phyloP scores from a whole-genome alignment of 2,113 vertebrate genomes.

The Passerina amoena region DNA sequence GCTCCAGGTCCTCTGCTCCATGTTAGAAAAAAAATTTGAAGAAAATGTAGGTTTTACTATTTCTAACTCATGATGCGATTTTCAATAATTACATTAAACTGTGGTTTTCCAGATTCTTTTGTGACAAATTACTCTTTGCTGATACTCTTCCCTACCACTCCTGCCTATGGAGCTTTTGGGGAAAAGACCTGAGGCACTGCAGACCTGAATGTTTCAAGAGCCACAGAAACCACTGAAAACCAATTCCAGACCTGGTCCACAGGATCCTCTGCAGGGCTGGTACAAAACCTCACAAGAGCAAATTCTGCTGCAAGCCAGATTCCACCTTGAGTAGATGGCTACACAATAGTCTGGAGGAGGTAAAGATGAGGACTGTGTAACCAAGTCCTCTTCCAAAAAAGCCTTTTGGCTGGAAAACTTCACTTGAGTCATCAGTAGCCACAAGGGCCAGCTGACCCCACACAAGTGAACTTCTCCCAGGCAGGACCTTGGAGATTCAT shows the following conservation, averaged over 20 bases:
- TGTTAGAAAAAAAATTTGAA: background rate
- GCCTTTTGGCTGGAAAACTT: background rate
- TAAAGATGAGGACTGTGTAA: background rate
- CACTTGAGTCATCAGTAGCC: background rate
- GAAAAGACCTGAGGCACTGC: background rate
- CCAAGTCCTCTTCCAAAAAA: background rate
- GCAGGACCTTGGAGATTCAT: background rate
- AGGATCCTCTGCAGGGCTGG: background rate
- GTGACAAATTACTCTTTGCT: background rate
- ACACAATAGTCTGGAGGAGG: background rate
- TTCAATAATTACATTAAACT: background rate
- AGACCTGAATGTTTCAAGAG: background rate
- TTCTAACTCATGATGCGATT: background rate
- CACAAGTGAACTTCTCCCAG: background rate
- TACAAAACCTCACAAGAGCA: background rate
- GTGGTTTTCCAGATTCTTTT: background rate
- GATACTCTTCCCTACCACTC: background rate
- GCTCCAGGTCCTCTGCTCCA: background rate
- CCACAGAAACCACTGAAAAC: background rate
- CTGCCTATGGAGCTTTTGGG: background rate
- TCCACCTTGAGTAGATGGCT: background rate
- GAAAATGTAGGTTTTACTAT: background rate
- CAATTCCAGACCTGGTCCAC: background rate
- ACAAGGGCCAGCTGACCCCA: fast-evolving
- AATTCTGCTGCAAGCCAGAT: background rate